phyloP scores from a whole-genome alignment of 2,888 invertebrate species.

The Macrosoma leucophasiata region DNA sequence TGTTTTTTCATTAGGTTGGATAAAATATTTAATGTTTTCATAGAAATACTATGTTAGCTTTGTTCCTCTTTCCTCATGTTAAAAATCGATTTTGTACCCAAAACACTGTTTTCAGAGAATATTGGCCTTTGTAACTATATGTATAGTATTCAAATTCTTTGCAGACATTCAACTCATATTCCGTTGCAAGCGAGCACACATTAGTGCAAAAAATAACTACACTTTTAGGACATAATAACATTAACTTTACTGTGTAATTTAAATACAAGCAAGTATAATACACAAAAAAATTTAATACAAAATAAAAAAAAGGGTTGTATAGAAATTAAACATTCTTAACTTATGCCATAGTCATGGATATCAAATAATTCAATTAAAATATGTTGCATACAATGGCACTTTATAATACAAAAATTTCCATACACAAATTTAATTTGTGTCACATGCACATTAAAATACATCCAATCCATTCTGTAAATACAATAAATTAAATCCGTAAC shows the following conservation, averaged over 20 bases:
- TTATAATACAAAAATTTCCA: slow-evolving; percentile 30
- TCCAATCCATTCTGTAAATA: slow-evolving; percentile 14
- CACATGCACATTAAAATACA: slow-evolving; percentile 10
- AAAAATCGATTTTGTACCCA: no score
- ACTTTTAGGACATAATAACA: slow-evolving; percentile 14
- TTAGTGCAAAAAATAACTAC: slow-evolving; percentile 14
- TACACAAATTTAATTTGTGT: slow-evolving; percentile 30
- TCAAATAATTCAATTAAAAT: slow-evolving; percentile 7
- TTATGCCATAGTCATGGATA: slow-evolving; percentile 23
- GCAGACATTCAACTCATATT: no score
- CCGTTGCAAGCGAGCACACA: no score
- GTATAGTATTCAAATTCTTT: no score
- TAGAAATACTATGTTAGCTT: no score
- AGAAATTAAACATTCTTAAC: slow-evolving; percentile 21
- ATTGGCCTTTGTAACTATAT: no score
- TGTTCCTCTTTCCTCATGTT: no score
- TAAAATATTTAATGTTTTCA: no score
- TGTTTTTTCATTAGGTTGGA: no score
- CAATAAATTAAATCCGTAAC: slow-evolving; percentile 15
- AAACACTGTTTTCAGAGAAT: no score
- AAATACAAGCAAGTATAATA: slow-evolving; percentile 29
- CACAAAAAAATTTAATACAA: slow-evolving; percentile 32
- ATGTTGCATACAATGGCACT: slow-evolving; percentile 30
- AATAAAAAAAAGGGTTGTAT: slow-evolving; percentile 27
- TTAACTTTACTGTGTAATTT: slow-evolving; percentile 25